Base-by-base conservation (phyloP, 2,888 invertebrate genomes). In the Scelioninae gen. 2 region DNA sequence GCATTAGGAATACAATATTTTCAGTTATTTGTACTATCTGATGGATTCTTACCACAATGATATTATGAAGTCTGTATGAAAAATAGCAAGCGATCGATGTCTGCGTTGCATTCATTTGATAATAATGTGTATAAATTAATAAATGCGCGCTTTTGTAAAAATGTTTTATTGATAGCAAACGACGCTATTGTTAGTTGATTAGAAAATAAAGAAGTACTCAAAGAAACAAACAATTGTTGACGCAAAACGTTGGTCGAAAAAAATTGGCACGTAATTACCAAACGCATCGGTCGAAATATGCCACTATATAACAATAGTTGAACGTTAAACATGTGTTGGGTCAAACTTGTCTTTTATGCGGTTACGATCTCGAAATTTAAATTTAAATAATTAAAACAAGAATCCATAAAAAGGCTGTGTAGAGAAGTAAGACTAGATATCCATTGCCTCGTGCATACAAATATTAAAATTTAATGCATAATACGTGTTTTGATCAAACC, bases 31-130 rank as follows among this genome's bases (percentile, higher is more conserved):
- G 16, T 22, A 45, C 13, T 22, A 10, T 25, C 16, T 41, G 4
- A 19, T 2, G n/a, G 77, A 9, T 78, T 76, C 76, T 78, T 80
- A 78, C 77, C 78, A 67, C 46, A 52, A 77, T 79, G 80, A 81
- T 81, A 79, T 80, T 81, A 80, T 75, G 76, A 70, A 67, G 16
- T 11, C 28, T 37, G 58, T 53, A 37, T 15, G 37, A 37, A 15
- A 28, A 37, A 37, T 28, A 50, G 16, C 16, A 48, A 9, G 28
- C 25, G 35, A 10, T 50, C 11, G 18, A 50, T 6, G 18, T 22
- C 19, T 52, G 37, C 35, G 35, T 37, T 22, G 7, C 18, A 31
- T 48, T 48, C 16, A 31, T 52, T 37, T 52, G 37, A 22, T 52
- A 52, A 37, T n/a, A 33, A 37, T 19, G 15, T 31, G 15, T 19